Evolutionary conservation across 2,888 invertebrate species (phyloP).

Genomic region (Ecliptopera silaceata): DNA sequence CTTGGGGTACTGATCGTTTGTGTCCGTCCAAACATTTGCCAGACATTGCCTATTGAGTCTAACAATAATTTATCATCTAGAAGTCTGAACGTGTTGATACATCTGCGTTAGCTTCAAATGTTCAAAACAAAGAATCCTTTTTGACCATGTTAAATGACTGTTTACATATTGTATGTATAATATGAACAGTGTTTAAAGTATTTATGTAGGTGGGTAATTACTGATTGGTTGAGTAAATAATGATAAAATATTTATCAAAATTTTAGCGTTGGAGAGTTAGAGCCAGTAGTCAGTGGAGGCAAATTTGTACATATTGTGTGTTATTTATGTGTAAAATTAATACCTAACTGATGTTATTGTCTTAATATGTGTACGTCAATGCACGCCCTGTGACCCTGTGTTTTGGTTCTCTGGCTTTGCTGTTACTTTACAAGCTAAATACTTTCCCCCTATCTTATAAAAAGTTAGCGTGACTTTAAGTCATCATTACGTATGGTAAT

Average conservation of each 20-base stretch:
- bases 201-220: neutral
- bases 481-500: too few relatives aligned
- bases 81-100: too few relatives aligned
- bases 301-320: slow-evolving; percentile 42
- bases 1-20: slow-evolving; percentile 45
- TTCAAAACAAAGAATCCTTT: neutral
- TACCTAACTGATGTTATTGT: slow-evolving; percentile 28
- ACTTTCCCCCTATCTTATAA: too few relatives aligned
- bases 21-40: slow-evolving; percentile 43
- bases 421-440: slow-evolving; percentile 1
- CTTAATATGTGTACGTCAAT: slow-evolving; percentile 37
- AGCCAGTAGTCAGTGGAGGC: slow-evolving; percentile 35
- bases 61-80: too few relatives aligned
- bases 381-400: slow-evolving; percentile 44
- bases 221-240: neutral
- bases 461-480: too few relatives aligned
- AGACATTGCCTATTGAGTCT: slow-evolving; percentile 43
- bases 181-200: neutral
- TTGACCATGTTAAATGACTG: neutral
- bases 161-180: too few relatives aligned
- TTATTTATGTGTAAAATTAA: slow-evolving; percentile 26
- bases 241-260: neutral
- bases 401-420: slow-evolving; percentile 20
- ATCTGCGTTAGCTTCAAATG: neutral
- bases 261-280: slow-evolving; percentile 9